Conservation (phyloP, 2,888 invertebrate genomes). For the Pemphredon lugubris region DNA sequence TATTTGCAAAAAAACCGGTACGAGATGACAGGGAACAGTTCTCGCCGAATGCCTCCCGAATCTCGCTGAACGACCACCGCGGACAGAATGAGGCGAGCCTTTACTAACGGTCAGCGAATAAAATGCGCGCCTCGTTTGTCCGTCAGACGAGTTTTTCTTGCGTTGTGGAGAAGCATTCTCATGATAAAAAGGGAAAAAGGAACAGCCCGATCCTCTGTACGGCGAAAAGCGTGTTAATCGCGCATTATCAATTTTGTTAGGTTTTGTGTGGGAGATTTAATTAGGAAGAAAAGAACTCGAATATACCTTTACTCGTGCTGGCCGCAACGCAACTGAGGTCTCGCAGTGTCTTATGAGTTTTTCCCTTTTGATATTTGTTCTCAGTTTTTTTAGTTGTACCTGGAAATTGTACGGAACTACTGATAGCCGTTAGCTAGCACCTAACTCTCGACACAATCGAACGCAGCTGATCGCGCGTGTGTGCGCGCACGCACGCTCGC, state of each 20-base stretch:
- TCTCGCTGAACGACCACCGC: no score
- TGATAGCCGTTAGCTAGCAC: constrained; percentile 29
- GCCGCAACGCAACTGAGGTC: constrained; percentile 85
- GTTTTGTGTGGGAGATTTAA: constrained; percentile 41
- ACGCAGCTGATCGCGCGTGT: no score
- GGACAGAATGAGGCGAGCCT: no score
- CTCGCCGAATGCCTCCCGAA: no score
- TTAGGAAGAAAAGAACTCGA: constrained; percentile 61
- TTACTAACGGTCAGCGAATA: no score
- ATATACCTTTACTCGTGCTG: constrained; percentile 82
- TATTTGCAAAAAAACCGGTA: no score
- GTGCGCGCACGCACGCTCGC: not conserved
- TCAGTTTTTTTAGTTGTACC: constrained; percentile 81
- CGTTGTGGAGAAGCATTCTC: no score
- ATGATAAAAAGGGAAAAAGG: no score
- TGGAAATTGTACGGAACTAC: constrained; percentile 74
- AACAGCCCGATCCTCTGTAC: constrained; percentile 7
- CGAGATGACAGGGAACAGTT: no score
- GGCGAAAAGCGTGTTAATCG: constrained; percentile 65
- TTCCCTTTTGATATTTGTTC: constrained; percentile 82
- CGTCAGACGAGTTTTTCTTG: no score
- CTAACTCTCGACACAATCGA: not conserved
- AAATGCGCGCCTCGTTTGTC: no score
- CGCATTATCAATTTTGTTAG: constrained; percentile 45
- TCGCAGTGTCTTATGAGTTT: constrained; percentile 84